phyloP scores from a whole-genome alignment of 1,140 invertebrate species.

The Aethina tumida region DNA sequence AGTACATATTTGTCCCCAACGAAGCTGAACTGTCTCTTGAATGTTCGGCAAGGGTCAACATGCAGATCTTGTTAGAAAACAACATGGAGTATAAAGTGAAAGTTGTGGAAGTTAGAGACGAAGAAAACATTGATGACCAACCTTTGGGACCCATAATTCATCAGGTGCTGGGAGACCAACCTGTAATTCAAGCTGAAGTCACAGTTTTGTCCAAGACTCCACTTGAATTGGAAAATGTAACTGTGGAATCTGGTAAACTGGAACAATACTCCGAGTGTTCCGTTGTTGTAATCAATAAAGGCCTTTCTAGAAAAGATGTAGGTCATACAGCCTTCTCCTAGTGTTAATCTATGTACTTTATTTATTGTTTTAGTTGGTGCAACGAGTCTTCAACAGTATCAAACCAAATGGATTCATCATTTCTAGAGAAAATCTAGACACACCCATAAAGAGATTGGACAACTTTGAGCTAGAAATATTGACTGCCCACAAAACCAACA shows the following conservation, averaged over 20 bases:
- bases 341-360: neutral
- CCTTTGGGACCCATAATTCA: constrained; percentile 46
- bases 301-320: constrained; percentile 26
- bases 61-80: constrained; percentile 76
- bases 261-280: constrained; percentile 44
- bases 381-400: constrained; percentile 33
- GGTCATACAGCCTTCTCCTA: neutral
- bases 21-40: constrained; percentile 32
- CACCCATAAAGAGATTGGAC: constrained; percentile 11
- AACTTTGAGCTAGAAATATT: constrained; percentile 33
- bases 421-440: constrained; percentile 36
- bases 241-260: constrained; percentile 51
- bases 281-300: constrained; percentile 43
- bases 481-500: constrained; percentile 34
- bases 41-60: constrained; percentile 41
- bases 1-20: constrained; percentile 68
- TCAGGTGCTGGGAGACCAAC: constrained; percentile 44
- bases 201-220: constrained; percentile 39
- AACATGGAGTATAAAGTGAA: constrained; percentile 55
- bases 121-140: constrained; percentile 38
- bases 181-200: constrained; percentile 51
- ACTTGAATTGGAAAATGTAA: constrained; percentile 43
- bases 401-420: constrained; percentile 42
- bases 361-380: constrained; percentile 30
- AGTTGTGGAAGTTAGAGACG: constrained; percentile 54